Conservation (phyloP, 92 coral and sea anemone genomes). For the Paragorgia papillata region DNA sequence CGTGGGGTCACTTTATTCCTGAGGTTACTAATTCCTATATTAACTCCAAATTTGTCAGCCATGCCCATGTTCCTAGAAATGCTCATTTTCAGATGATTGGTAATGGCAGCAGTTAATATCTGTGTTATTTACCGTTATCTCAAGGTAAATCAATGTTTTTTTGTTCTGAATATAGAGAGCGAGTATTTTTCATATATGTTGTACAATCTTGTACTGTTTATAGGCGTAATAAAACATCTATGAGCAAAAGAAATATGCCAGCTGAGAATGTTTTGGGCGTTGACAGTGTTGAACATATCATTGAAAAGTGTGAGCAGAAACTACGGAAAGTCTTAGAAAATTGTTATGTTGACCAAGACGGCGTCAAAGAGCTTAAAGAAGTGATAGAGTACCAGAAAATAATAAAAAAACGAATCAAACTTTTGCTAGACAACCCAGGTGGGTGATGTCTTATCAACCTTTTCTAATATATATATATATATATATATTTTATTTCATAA, state of each 20-base stretch:
- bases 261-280: slow-evolving; percentile 1
- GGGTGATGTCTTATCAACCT: background rate
- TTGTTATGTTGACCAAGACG: background rate
- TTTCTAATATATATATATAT: background rate
- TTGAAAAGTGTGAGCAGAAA: slow-evolving; percentile 21
- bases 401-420: slow-evolving; percentile 18
- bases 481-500: background rate
- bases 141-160: no score
- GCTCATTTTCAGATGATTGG: no score
- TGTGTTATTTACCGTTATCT: no score
- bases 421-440: slow-evolving; percentile 15
- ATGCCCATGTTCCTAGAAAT: no score
- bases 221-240: no score
- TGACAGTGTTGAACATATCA: slow-evolving; percentile 9
- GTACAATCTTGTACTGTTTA: no score
- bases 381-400: slow-evolving; percentile 8
- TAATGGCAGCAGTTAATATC: no score
- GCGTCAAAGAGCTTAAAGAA: slow-evolving; percentile 15
- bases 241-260: background rate
- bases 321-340: slow-evolving; percentile 4
- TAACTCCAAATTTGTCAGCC: no score
- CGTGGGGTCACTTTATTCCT: no score
- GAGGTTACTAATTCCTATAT: no score
- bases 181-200: no score
- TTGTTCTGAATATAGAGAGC: no score